These are phyloP conservation scores for Dryoscopus gambensis DNA, from an alignment of 2,113 vertebrate species.

Conservation along the genomic window DNA sequence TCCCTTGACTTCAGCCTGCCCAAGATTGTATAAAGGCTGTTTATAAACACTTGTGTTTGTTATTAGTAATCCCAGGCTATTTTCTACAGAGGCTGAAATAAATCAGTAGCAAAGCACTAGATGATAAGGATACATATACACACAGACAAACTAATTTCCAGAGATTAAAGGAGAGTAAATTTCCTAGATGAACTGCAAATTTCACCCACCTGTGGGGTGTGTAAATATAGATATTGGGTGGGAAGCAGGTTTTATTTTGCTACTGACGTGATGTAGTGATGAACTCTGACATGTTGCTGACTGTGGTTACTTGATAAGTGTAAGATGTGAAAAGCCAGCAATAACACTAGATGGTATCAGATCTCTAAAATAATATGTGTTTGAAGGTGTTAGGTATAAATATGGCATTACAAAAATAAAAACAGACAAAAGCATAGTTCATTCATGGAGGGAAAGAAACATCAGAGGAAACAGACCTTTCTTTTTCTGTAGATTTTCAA, in stretches of 20 bases:
- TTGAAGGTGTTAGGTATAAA: slow-evolving; percentile 33
- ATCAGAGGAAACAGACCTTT: slow-evolving; percentile 45
- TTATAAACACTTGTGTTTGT: slow-evolving; percentile 15
- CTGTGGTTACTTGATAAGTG: slow-evolving; percentile 66
- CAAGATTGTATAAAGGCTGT: neutral
- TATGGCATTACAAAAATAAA: slow-evolving; percentile 15
- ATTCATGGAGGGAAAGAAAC: slow-evolving; percentile 29
- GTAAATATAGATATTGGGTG: slow-evolving; percentile 48
- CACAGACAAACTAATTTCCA: slow-evolving; percentile 15
- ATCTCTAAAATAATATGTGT: slow-evolving; percentile 43
- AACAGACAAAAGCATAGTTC: neutral
- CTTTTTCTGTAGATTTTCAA: slow-evolving; percentile 31
- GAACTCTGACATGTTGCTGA: slow-evolving; percentile 61
- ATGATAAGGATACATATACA: neutral
- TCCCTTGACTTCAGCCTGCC: neutral
- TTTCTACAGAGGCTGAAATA: slow-evolving; percentile 42
- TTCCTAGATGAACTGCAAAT: slow-evolving; percentile 47
- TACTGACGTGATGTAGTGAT: slow-evolving; percentile 21
- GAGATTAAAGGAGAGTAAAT: slow-evolving; percentile 42
- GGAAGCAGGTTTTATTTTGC: slow-evolving; percentile 40
- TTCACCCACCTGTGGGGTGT: slow-evolving; percentile 52
- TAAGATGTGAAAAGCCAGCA: slow-evolving; percentile 54
- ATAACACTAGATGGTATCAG: slow-evolving; percentile 47
- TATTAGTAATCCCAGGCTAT: slow-evolving; percentile 4
- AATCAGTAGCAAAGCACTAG: neutral